Evolutionary conservation across 2,797 vertebrate genomes (phyloP).

Genomic region (Stomatorhinus walkeri): DNA sequence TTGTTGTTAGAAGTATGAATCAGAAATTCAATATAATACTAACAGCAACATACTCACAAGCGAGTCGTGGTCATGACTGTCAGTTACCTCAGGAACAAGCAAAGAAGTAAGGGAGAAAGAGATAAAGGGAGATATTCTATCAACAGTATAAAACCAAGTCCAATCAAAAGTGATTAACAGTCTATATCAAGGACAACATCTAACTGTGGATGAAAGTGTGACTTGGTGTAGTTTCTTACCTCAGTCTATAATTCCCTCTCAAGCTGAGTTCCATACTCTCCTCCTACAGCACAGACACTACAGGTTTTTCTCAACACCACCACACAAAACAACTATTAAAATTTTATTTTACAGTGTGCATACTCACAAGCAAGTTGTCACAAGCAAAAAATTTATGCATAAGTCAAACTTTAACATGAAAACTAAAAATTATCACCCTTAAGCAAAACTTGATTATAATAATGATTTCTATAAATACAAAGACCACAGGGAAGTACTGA

Average conservation of each 20-base stretch:
- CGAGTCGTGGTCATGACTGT: constrained; percentile 48
- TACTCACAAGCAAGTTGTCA: not conserved
- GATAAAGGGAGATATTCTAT: not conserved
- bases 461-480: not conserved
- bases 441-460: not conserved
- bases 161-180: not conserved
- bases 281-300: constrained; percentile 46
- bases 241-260: constrained; percentile 56
- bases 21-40: not conserved
- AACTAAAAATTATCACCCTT: not conserved
- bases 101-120: constrained; percentile 48
- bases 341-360: not conserved
- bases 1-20: not conserved
- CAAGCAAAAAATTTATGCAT: not conserved
- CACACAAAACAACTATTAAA: not conserved
- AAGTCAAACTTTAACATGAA: not conserved
- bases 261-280: constrained; percentile 57
- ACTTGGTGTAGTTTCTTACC: constrained; percentile 39
- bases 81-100: constrained; percentile 49
- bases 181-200: not conserved
- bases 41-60: constrained; percentile 46
- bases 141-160: not conserved
- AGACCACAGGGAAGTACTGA: not conserved
- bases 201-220: not conserved
- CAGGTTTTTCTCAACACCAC: not conserved